Evolutionary conservation across 2,797 vertebrate genomes (phyloP), one percentile per base, ranked within the genome.

Genomic region (Pipistrellus kuhlii): DNA sequence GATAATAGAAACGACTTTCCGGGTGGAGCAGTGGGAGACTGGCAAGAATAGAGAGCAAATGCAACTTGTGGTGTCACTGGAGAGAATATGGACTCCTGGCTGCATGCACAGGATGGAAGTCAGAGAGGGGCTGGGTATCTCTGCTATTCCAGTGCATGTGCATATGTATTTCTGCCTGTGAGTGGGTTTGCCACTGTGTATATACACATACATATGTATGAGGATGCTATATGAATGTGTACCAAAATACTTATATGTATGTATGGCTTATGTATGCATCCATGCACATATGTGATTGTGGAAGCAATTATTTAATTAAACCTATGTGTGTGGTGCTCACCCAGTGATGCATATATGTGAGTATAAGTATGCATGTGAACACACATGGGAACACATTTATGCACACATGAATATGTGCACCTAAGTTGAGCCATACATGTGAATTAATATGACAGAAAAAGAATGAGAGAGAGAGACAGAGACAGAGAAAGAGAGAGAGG

Each of bases 1-100:
- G 89, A 59, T 72, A 89, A 91, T 46, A 80, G 38, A 73, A 91
- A 73, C 30, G 80, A 80, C 59, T 96, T 95, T 90, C 41, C 68
- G 84, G 64, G 51, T 82, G 51, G 86, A 91, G 48, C 95, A 76
- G 64, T 89, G 23, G 76, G 68, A 91, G 32, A 78, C 76, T 95
- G 38, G 17, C 62, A 92, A 68, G 83, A 48, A 11, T 35, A 57
- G 51, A 92, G 71, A 93, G 76, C n/a, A 94, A 69, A 82, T 35
- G 57, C 41, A 87, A 89, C 85, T 93, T 73, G 41, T 41, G 66
- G 25, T 80, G 21, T 83, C 59, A 15, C 55, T 90, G 69, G 82
- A 94, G 35, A 86, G 62, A 94, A n/a, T 90, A 66, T 55, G 77
- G 64, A 59, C 72, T 94, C 75, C 69, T 76, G 73, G 53, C 27